Conservation (phyloP, 2,797 vertebrate genomes). For the Mormyrops attenuatus region DNA sequence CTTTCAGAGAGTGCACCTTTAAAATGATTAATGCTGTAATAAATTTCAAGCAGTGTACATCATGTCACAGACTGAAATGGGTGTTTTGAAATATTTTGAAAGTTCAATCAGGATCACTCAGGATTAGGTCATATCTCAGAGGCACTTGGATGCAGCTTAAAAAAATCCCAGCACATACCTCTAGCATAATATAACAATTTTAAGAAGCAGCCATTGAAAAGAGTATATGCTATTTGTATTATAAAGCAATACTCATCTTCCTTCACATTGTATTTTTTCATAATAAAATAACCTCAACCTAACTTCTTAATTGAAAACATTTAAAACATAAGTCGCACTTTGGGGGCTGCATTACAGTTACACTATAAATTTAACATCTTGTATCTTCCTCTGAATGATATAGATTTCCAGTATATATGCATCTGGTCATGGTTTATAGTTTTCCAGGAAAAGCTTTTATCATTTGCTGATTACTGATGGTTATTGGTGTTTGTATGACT, state of each 20-base stretch:
- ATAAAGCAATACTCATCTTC: neutral
- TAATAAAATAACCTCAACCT: neutral
- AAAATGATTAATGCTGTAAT: no score
- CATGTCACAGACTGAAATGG: neutral
- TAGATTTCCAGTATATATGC: neutral
- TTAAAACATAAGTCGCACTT: neutral
- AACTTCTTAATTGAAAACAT: neutral
- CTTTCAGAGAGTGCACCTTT: neutral
- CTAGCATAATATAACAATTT: neutral
- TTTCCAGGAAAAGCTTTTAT: neutral
- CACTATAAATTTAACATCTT: neutral
- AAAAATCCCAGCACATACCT: neutral
- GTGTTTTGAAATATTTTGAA: neutral
- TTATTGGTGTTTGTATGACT: neutral
- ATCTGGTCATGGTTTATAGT: neutral
- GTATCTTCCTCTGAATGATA: neutral
- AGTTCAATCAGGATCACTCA: no score
- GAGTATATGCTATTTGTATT: neutral
- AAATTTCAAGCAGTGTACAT: neutral
- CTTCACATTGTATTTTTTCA: neutral
- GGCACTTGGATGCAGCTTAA: neutral
- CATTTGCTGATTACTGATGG: neutral
- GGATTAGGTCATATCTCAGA: neutral
- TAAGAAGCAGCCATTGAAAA: neutral
- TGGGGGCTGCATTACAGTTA: neutral